Evolutionary conservation across 2,888 invertebrate genomes (phyloP).

Genomic region (Lasioglossum morio): DNA sequence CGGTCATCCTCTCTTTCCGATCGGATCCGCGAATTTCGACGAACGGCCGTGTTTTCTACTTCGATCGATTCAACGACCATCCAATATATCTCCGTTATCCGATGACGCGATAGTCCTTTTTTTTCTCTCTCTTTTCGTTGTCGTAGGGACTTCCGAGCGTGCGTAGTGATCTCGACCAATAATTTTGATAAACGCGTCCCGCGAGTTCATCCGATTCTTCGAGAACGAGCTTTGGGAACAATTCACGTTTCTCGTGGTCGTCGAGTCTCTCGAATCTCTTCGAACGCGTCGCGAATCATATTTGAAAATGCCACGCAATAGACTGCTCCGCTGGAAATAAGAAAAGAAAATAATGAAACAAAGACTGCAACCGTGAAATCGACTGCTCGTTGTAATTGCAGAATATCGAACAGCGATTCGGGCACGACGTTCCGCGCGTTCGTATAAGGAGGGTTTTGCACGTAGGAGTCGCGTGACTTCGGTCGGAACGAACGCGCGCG

Average conservation of each 20-base stretch:
- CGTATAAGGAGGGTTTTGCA: background rate
- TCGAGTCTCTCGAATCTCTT: background rate
- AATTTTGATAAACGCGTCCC: constrained; percentile 37
- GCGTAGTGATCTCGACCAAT: constrained; percentile 55
- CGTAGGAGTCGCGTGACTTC: constrained; percentile 43
- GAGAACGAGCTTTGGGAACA: constrained; percentile 42
- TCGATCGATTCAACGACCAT: constrained; percentile 6
- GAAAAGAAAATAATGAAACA: background rate
- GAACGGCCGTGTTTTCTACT: constrained; percentile 25
- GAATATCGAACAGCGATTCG: constrained; percentile 19
- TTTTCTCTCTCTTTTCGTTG: background rate
- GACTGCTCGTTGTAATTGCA: constrained; percentile 23
- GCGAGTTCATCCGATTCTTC: constrained; percentile 44
- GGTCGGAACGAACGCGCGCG: constrained; percentile 27
- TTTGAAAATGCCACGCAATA: constrained; percentile 2
- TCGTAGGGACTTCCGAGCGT: background rate
- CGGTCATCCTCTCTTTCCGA: constrained; percentile 36
- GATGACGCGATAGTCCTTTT: background rate
- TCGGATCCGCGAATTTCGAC: constrained; percentile 33
- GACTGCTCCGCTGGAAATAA: constrained; percentile 12
- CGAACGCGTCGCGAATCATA: background rate
- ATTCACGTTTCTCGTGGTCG: constrained; percentile 10
- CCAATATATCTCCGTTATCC: background rate
- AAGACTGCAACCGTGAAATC: constrained; percentile 52
- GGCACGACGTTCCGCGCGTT: background rate